Evolutionary conservation across 2,888 invertebrate genomes (phyloP).

Genomic region (Strigamia crassipes): DNA sequence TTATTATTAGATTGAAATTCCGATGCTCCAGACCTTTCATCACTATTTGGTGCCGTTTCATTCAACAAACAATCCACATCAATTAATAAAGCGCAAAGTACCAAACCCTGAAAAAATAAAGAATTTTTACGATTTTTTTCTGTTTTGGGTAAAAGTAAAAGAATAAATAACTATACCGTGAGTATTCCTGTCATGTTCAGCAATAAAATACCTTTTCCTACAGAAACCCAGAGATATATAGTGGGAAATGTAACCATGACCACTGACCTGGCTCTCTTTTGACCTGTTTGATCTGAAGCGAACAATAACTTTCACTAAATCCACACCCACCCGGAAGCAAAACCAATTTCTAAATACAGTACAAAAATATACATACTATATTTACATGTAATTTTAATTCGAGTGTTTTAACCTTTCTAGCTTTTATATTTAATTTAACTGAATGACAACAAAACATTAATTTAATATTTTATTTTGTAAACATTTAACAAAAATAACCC

Average conservation of each 20-base stretch:
- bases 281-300: slow-evolving; percentile 23
- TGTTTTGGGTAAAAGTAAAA: neutral
- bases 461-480: neutral
- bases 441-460: neutral
- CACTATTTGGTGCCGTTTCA: neutral
- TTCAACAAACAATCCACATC: neutral
- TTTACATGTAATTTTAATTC: neutral
- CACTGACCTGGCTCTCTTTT: slow-evolving; percentile 9
- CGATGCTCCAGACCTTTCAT: neutral
- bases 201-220: neutral
- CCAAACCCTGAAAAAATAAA: no score
- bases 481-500: neutral
- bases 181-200: neutral
- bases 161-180: neutral
- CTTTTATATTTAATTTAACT: neutral
- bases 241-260: neutral
- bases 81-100: neutral
- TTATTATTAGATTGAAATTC: neutral
- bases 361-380: neutral
- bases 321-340: slow-evolving; percentile 4
- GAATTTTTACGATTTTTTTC: no score
- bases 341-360: no score
- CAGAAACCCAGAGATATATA: neutral
- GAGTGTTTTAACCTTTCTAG: neutral
- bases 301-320: slow-evolving; percentile 21